Percentiles rank a stretch among this genome's conserved stretches.
Conservation (phyloP, 2,888 invertebrate genomes). For the Heterodera filipjevi region DNA sequence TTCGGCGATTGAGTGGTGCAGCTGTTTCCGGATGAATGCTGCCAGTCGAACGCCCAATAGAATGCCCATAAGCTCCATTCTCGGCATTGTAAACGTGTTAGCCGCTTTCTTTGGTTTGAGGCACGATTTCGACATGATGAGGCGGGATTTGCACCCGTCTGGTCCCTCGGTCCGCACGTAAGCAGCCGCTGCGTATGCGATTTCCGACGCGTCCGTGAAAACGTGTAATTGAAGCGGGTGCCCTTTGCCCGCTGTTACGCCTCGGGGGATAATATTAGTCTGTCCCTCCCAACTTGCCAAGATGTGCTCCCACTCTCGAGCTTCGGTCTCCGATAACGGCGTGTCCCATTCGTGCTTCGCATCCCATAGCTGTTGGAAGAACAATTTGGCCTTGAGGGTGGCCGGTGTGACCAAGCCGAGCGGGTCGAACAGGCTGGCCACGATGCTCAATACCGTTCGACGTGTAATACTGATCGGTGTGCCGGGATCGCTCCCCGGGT, state of each 20-base stretch:
- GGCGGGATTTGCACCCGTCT: neutral
- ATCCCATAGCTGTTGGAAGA: constrained; percentile 36
- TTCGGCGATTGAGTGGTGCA: neutral
- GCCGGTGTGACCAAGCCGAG: constrained; percentile 35
- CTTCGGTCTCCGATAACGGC: neutral
- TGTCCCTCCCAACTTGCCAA: neutral
- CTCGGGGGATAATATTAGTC: neutral
- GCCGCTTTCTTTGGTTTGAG: constrained; percentile 22
- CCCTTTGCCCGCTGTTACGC: neutral
- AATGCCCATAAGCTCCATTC: constrained; percentile 27
- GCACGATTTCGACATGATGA: constrained; percentile 23
- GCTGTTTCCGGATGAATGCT: neutral
- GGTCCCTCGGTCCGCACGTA: constrained; percentile 29
- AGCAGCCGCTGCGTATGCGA: constrained; percentile 34
- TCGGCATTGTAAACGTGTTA: constrained; percentile 17
- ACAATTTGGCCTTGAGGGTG: constrained; percentile 32
- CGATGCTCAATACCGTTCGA: constrained; percentile 22
- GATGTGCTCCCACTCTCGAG: constrained; percentile 24
- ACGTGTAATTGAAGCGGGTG: constrained; percentile 34
- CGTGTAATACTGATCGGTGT: constrained; percentile 11
- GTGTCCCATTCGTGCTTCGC: constrained; percentile 35
- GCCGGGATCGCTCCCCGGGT: neutral
- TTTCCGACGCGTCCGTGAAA: constrained; percentile 41
- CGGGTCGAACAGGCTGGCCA: constrained; percentile 38
- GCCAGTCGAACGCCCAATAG: neutral